Evolutionary conservation across 2,888 invertebrate genomes (phyloP).

Genomic region (Patella depressa): DNA sequence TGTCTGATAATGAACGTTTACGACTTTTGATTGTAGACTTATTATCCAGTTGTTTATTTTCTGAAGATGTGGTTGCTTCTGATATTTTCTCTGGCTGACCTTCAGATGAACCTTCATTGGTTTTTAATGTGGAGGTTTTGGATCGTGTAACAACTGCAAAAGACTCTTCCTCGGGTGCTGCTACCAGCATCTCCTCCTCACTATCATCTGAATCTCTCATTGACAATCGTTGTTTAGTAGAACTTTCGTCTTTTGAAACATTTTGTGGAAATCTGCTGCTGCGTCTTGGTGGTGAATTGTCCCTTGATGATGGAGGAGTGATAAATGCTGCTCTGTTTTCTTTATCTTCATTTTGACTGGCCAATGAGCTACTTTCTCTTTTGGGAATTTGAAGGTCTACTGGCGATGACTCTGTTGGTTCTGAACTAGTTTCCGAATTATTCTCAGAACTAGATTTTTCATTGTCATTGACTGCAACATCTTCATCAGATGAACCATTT

Average conservation of each 20-base stretch:
- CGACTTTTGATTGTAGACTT: neutral
- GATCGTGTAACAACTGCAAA: neutral
- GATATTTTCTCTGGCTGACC: neutral
- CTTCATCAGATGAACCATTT: neutral
- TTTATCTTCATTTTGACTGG: neutral
- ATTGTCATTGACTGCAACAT: neutral
- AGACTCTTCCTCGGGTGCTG: neutral
- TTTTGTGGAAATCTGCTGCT: neutral
- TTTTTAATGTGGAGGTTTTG: neutral
- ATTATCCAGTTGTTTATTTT: neutral
- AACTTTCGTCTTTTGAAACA: neutral
- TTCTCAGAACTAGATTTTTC: neutral
- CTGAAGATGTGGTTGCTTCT: neutral
- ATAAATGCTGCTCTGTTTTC: neutral
- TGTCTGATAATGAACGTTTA: neutral
- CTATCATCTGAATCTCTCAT: slow-evolving; percentile 8
- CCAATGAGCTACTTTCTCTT: neutral
- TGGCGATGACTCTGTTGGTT: no score
- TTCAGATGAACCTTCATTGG: neutral
- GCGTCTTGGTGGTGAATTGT: neutral
- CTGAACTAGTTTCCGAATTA: neutral
- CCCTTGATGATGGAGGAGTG: neutral
- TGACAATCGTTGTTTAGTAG: neutral
- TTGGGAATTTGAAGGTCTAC: no score
- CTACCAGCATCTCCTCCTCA: neutral